Conservation (phyloP, 2,888 invertebrate genomes). For the Epinotia bilunana region DNA sequence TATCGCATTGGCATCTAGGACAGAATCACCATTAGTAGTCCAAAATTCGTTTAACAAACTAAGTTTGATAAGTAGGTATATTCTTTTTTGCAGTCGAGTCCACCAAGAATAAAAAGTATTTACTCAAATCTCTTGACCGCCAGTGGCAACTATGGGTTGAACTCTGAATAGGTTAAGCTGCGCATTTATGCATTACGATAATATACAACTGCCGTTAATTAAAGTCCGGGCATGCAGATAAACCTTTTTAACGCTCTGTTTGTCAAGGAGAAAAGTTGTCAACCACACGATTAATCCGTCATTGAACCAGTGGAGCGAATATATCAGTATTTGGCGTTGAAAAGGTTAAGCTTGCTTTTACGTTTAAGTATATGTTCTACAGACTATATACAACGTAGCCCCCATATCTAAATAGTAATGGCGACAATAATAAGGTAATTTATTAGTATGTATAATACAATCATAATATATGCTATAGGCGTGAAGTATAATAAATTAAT, state of each 20-base stretch:
- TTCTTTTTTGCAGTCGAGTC: background rate
- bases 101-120: background rate
- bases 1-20: too few species aligned
- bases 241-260: too few species aligned
- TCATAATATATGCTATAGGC: background rate
- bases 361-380: background rate
- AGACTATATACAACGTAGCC: background rate
- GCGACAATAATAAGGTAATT: conserved; percentile 7
- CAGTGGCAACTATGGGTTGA: background rate
- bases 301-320: too few species aligned
- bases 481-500: conserved; percentile 1
- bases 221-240: background rate
- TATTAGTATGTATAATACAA: conserved; percentile 9
- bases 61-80: background rate
- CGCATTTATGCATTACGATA: background rate
- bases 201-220: background rate
- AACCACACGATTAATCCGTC: too few species aligned
- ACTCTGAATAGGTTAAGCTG: background rate
- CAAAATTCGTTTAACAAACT: background rate
- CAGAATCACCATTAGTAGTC: background rate
- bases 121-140: background rate
- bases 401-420: background rate
- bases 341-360: background rate
- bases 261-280: too few species aligned
- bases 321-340: too few species aligned